Evolutionary conservation across 2,888 invertebrate species (phyloP).

Genomic region (Dexiosoma caninum): DNA sequence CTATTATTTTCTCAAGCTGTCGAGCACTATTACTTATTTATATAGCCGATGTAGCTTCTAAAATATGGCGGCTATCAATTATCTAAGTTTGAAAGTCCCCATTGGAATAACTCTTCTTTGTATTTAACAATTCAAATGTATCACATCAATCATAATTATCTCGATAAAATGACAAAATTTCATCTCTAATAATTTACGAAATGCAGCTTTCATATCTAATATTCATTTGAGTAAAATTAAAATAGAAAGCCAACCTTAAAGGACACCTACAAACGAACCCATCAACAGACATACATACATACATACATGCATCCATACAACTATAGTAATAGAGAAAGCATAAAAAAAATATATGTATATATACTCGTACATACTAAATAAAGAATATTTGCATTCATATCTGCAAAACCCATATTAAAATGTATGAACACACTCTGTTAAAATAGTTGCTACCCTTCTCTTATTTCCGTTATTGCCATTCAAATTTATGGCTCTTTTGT

Average conservation of each 20-base stretch:
- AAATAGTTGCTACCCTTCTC: constrained; percentile 24
- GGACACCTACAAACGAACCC: too few species aligned
- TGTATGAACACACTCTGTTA: constrained; percentile 27
- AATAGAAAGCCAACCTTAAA: constrained; percentile 24
- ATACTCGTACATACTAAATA: background rate
- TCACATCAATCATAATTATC: background rate
- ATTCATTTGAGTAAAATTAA: background rate
- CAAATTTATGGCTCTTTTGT: constrained; percentile 55
- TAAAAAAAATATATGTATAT: background rate
- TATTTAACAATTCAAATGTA: too few species aligned
- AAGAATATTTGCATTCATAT: constrained; percentile 43
- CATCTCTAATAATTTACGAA: background rate
- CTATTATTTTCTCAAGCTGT: too few species aligned
- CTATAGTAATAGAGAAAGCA: too few species aligned
- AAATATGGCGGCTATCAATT: too few species aligned
- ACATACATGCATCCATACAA: too few species aligned
- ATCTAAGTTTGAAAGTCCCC: too few species aligned
- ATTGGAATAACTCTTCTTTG: too few species aligned
- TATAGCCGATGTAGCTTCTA: too few species aligned
- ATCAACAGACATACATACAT: too few species aligned
- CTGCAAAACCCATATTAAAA: constrained; percentile 31
- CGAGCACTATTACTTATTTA: too few species aligned
- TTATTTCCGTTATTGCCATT: constrained; percentile 43
- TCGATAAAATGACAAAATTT: background rate
- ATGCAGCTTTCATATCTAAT: background rate